Conservation (phyloP, 2,888 invertebrate species). For the Eledone cirrhosa region DNA sequence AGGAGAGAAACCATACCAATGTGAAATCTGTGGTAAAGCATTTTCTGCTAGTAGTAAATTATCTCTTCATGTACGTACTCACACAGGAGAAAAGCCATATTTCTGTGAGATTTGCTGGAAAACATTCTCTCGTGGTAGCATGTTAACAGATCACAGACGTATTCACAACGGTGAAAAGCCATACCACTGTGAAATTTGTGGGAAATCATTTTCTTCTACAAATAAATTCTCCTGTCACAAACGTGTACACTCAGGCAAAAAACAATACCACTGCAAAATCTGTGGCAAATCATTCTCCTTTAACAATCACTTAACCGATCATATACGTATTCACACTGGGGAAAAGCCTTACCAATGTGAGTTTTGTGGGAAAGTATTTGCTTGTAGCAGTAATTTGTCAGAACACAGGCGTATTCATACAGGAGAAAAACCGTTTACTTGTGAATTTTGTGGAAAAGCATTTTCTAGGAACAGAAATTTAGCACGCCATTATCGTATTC, state of each 20-base stretch:
- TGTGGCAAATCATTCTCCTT: constrained; percentile 21
- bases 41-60: background rate
- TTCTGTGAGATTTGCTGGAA: constrained; percentile 36
- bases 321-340: constrained; percentile 23
- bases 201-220: constrained; percentile 11
- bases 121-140: constrained; percentile 2
- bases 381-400: background rate
- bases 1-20: constrained; percentile 2
- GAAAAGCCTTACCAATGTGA: constrained; percentile 17
- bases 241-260: constrained; percentile 1
- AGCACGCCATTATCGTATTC: background rate
- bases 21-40: background rate
- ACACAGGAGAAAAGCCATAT: constrained; percentile 24
- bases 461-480: background rate
- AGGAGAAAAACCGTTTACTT: constrained; percentile 10
- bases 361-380: constrained; percentile 1
- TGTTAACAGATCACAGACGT: constrained; percentile 1
- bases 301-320: background rate
- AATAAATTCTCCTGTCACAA: background rate
- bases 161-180: constrained; percentile 21
- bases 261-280: background rate
- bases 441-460: constrained; percentile 15
- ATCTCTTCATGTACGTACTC: background rate
- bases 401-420: constrained; percentile 19
- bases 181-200: constrained; percentile 2